These are phyloP conservation scores for Acanthopagrus latus DNA, from an alignment of 2,797 vertebrate species.

Conservation along the genomic window DNA sequence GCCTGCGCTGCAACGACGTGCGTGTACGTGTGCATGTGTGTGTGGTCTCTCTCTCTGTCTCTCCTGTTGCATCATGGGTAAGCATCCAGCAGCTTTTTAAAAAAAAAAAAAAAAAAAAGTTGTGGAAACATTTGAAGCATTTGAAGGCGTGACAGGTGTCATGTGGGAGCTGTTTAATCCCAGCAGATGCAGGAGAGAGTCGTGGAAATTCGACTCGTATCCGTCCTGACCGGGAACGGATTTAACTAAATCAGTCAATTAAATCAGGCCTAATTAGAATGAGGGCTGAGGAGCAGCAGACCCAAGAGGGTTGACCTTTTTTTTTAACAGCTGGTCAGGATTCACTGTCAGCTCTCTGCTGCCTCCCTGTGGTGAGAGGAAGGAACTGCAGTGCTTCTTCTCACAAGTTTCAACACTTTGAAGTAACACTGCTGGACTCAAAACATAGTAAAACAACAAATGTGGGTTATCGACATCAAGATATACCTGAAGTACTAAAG, in stretches of 20 bases:
- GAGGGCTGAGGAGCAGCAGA: conserved; percentile 20
- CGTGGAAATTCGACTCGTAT: conserved; percentile 3
- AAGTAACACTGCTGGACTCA: too few species aligned
- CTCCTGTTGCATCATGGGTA: conserved; percentile 53
- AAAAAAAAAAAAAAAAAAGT: not conserved
- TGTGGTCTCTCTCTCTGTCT: too few species aligned
- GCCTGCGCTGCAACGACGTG: conserved; percentile 18
- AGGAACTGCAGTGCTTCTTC: conserved; percentile 14
- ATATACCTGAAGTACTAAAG: too few species aligned
- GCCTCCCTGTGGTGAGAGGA: conserved; percentile 33
- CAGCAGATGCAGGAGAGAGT: not conserved
- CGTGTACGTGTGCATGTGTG: conserved; percentile 20
- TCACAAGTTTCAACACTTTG: not conserved
- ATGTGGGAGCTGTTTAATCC: conserved; percentile 19
- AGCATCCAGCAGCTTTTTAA: not conserved
- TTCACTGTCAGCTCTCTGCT: conserved; percentile 48
- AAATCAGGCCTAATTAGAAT: conserved; percentile 51
- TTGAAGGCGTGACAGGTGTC: conserved; percentile 25
- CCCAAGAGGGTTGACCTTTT: conserved; percentile 33
- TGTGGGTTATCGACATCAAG: too few species aligned
- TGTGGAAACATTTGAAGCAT: conserved; percentile 6
- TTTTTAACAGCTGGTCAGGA: not conserved
- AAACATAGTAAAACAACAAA: too few species aligned
- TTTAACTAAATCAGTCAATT: conserved; percentile 39
- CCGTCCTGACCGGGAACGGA: conserved; percentile 14